A percentile compares a stretch with the other conserved stretches of the same genome.
phyloP scores from a whole-genome alignment of 1,140 invertebrate species.

The Leptoteleia sp. region DNA sequence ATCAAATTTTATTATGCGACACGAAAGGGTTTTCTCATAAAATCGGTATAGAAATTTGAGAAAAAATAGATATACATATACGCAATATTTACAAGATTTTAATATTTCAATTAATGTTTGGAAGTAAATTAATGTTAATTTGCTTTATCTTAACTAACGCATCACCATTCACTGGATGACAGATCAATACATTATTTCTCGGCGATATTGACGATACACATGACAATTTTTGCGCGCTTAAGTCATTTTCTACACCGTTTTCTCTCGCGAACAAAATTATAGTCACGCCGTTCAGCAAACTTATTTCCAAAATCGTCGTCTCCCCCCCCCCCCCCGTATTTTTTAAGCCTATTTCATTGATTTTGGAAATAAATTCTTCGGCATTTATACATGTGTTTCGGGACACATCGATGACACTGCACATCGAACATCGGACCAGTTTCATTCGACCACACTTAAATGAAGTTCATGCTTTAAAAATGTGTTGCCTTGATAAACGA shows the following conservation, averaged over 20 bases:
- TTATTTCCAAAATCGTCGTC: constrained; percentile 49
- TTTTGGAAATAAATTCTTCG: constrained; percentile 55
- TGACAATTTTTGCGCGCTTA: constrained; percentile 62
- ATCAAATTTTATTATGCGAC: constrained; percentile 67
- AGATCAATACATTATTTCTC: constrained; percentile 63
- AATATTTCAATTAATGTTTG: constrained; percentile 63
- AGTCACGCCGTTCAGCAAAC: constrained; percentile 34
- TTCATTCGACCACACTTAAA: constrained; percentile 17
- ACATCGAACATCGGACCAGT: constrained; percentile 46
- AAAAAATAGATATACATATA: constrained; percentile 64
- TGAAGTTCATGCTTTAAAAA: constrained; percentile 2
- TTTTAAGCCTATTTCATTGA: neutral
- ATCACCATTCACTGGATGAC: constrained; percentile 61
- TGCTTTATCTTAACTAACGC: constrained; percentile 62
- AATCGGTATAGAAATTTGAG: constrained; percentile 64
- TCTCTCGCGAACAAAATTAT: constrained; percentile 41
- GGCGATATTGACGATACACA: constrained; percentile 65
- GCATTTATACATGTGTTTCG: constrained; percentile 41
- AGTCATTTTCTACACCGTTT: constrained; percentile 49
- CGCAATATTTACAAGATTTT: constrained; percentile 65
- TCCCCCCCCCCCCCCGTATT: neutral
- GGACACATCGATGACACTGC: constrained; percentile 46
- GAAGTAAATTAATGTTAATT: constrained; percentile 66
- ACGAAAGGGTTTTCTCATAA: constrained; percentile 65
- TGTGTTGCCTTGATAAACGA: constrained; percentile 16